Evolutionary conservation across 2,888 invertebrate species (phyloP).

Genomic region (Acleris holmiana): DNA sequence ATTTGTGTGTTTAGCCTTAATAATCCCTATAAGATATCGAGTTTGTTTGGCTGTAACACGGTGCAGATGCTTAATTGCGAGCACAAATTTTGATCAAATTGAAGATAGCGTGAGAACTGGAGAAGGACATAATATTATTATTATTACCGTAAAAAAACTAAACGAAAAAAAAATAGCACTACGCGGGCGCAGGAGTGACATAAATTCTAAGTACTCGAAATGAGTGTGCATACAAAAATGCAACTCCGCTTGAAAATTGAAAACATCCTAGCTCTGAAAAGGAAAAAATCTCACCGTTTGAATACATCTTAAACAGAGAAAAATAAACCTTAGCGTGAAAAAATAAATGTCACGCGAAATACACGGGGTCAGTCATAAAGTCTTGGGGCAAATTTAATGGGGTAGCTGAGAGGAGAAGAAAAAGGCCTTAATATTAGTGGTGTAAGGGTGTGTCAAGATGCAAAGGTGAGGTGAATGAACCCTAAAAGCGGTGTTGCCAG

Average conservation of each 20-base stretch:
- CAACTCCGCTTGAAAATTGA: slow-evolving; percentile 29
- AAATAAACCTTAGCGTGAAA: slow-evolving; percentile 51
- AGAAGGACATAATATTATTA: no score
- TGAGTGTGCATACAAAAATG: slow-evolving; percentile 28
- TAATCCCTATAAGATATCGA: no score
- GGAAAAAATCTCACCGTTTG: slow-evolving; percentile 29
- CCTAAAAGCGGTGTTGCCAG: slow-evolving; percentile 70
- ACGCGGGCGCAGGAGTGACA: no score
- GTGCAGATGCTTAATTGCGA: no score
- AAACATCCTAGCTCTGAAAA: slow-evolving; percentile 36
- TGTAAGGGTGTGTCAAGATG: slow-evolving; percentile 43
- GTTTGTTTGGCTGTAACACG: no score
- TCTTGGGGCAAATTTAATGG: slow-evolving; percentile 40
- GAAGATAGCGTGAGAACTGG: no score
- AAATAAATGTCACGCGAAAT: slow-evolving; percentile 47
- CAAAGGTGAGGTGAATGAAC: slow-evolving; percentile 65
- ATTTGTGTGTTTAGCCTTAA: no score
- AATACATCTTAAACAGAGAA: slow-evolving; percentile 42
- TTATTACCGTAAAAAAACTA: no score
- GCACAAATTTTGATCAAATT: no score
- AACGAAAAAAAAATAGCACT: no score
- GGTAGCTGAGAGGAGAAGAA: slow-evolving; percentile 38
- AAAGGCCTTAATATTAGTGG: slow-evolving; percentile 48
- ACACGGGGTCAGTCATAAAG: slow-evolving; percentile 56
- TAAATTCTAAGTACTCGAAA: slow-evolving; percentile 18